Base-by-base conservation (phyloP, 2,113 vertebrate genomes). In the Nycticorax nycticorax region DNA sequence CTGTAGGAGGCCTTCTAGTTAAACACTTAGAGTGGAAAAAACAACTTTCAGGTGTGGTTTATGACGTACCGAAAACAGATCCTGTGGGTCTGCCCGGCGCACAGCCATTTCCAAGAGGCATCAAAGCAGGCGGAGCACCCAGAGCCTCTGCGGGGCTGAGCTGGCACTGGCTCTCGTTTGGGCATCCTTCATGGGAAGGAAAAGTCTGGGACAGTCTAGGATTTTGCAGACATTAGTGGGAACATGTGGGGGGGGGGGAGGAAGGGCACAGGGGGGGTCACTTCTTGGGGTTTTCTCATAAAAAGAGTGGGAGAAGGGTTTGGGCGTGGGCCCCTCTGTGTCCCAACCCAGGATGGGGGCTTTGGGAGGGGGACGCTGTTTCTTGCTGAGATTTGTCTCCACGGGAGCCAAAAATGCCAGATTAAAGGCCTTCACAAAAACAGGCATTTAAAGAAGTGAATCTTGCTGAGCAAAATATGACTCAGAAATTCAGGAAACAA, bases 21-120 rank as follows among this genome's bases (percentile, higher is more conserved):
- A 97, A 97, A 97, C 94, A 96, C 96, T 97, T 76, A 33, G 73
- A 96, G 95, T 96, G 96, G 96, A 93, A 94, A 98, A 98, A 97
- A 96, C 95, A 98, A 97, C 97, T 95, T 96, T 95, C 95, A 97
- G 96, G 94, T 96, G 92, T 85, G 89, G 86, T 90, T 95, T 96
- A 91, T 69, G 85, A 96, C 2, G 2, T 69, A 92, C 75, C 7
- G 5, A 87, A 88, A 96, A 8, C 50, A 68, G n/a, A 72, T 53
- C 91, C 87, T 84, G 87, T 39, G 67, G 76, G 94, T 73, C 89
- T 72, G 30, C 28, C 43, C 4, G 3, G 14, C 39, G 23, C 53
- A 22, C 37, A 45, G 48, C 73, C 72, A 64, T 33, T 79, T 66
- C 71, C 39, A 56, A 92, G 87, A 75, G 68, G 18, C 50, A 33